Evolutionary conservation across 64 coral and sea anemone genomes (phyloP).

Genomic region (Stichodactyla helianthus): DNA sequence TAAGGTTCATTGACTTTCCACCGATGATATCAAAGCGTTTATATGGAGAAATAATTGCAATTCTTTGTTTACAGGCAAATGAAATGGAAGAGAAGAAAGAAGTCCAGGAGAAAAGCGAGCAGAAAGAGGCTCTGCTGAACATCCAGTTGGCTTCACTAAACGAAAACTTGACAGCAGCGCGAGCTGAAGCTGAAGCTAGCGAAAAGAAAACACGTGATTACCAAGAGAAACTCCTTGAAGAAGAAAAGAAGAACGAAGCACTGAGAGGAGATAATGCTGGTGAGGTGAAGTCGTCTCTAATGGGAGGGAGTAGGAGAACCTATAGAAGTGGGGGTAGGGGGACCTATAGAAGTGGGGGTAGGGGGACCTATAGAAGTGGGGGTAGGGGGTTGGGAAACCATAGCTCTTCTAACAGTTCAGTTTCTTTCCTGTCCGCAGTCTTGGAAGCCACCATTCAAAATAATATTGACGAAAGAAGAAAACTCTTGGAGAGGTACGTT

Average conservation of each 20-base stretch:
- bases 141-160: slow-evolving; percentile 82
- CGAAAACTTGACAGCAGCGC: slow-evolving; percentile 67
- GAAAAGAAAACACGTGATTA: slow-evolving; percentile 52
- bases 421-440: slow-evolving; percentile 27
- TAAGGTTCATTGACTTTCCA: too few species aligned
- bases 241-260: slow-evolving; percentile 59
- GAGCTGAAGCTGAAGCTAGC: slow-evolving; percentile 43
- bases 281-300: slow-evolving; percentile 13
- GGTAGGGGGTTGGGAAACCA: not conserved
- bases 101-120: slow-evolving; percentile 60
- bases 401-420: not conserved
- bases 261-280: slow-evolving; percentile 74
- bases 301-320: not conserved
- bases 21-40: too few species aligned
- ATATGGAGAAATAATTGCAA: not conserved
- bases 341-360: not conserved
- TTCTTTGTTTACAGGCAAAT: slow-evolving; percentile 45
- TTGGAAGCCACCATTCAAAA: slow-evolving; percentile 88
- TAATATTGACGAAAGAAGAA: slow-evolving; percentile 86
- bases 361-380: not conserved
- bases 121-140: slow-evolving; percentile 66
- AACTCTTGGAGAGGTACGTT: slow-evolving; percentile 77
- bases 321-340: not conserved
- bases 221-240: slow-evolving; percentile 34
- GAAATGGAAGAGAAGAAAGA: slow-evolving; percentile 67